phyloP scores from a whole-genome alignment of 2,113 vertebrate species.

The Bubo bubo region DNA sequence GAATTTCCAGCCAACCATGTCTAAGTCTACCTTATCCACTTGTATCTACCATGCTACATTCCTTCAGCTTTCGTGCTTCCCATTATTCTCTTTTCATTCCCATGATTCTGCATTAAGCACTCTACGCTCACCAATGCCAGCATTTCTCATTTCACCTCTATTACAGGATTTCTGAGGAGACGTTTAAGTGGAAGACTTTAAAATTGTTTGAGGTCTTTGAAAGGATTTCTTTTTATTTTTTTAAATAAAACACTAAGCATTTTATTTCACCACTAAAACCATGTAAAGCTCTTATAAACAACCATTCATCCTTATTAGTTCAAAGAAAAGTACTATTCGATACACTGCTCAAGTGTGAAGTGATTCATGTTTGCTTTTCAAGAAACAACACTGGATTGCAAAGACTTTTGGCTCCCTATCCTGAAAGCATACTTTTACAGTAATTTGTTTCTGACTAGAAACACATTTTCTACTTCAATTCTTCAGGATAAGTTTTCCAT shows the following conservation, averaged over 20 bases:
- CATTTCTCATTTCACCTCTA: neutral
- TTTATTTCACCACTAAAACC: slow-evolving; percentile 2
- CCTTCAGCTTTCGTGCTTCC: neutral
- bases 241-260: neutral
- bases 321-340: neutral
- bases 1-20: neutral
- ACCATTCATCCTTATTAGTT: neutral
- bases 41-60: neutral
- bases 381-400: neutral
- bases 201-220: neutral
- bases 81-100: neutral
- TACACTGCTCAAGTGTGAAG: neutral
- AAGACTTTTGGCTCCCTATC: neutral
- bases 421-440: neutral
- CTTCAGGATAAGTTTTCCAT: neutral
- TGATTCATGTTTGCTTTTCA: neutral
- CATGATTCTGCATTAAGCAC: neutral
- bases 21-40: neutral
- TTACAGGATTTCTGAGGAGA: neutral
- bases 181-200: neutral
- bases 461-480: neutral
- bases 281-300: neutral
- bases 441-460: neutral
- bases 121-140: neutral
- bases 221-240: neutral